Conservation (phyloP, 2,797 vertebrate genomes). For the Cyprinodon diabolis region DNA sequence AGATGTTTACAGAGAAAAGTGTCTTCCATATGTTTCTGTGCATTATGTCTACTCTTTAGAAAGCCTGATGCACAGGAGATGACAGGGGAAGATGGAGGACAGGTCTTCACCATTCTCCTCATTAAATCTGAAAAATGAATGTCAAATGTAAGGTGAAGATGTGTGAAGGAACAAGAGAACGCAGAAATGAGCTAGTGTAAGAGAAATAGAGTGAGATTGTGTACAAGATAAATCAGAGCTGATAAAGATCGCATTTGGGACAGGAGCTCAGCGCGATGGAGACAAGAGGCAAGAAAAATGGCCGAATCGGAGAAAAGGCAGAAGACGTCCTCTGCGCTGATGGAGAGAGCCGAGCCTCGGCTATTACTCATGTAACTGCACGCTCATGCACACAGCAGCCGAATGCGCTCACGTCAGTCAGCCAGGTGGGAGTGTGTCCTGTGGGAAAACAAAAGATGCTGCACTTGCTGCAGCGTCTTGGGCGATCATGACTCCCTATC, state of each 20-base stretch:
- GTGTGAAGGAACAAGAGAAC: background rate
- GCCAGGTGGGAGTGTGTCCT: constrained; percentile 42
- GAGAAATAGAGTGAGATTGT: constrained; percentile 33
- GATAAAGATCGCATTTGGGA: constrained; percentile 74
- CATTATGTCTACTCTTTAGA: background rate
- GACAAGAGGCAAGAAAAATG: constrained; percentile 68
- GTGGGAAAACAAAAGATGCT: constrained; percentile 38
- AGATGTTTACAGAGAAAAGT: background rate
- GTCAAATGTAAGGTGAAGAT: background rate
- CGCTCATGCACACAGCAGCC: constrained; percentile 2
- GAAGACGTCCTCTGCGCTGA: constrained; percentile 48
- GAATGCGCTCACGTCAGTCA: constrained; percentile 12
- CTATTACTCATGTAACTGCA: constrained; percentile 42
- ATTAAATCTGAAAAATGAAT: background rate
- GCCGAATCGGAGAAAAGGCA: constrained; percentile 45
- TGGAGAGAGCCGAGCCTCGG: constrained; percentile 35
- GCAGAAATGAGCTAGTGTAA: background rate
- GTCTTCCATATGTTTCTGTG: background rate
- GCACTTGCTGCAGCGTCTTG: constrained; percentile 52
- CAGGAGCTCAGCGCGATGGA: constrained; percentile 34
- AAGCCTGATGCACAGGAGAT: background rate
- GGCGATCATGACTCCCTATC: constrained; percentile 38
- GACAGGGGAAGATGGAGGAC: background rate
- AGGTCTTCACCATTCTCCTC: background rate
- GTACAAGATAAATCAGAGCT: constrained; percentile 72